Base-by-base conservation (phyloP, 1,140 invertebrate genomes). In the Brachionus asplanchnoidis region DNA sequence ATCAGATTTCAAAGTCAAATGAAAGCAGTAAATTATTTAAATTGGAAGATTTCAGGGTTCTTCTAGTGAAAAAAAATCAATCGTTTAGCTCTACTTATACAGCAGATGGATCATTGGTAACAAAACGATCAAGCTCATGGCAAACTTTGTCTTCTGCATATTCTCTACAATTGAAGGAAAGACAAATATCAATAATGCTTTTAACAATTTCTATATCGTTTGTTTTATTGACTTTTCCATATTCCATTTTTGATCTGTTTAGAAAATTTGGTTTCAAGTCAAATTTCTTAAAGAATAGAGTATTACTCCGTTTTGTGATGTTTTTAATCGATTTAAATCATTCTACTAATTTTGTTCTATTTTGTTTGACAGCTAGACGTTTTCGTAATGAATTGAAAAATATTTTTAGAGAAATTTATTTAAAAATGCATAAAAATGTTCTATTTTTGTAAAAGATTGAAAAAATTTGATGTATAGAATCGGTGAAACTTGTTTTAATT, bases 251-350 rank as follows among this genome's bases (percentile, higher is more conserved):
- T 68, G 79, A 82, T 0, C n/a, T 82, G 11, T 46, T 60, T 4
- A 17, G 79, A 28, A 82, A 82, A 65, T 4, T 82, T 26, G 65
- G 65, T 14, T 60, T 82, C 3, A 68, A 82, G 14, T 60, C 50
- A 12, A 46, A 82, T 14, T 26, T 42, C 26, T 28, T 82, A 40
- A 82, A 82, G 44, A 82, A 36, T 44, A 26, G 79, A 9, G n/a
- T 65, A 40, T 20, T 82, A 7, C 32, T 82, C 23, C 20, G 79
- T 14, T 40, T 32, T 68, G 32, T 60, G 9, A 60, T 82, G 53
- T 26, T 82, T 36, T 82, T 82, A 68, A 82, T 82, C 1, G 79
- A 82, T 46, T 40, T 82, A 11, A 82, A 82, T 82, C 79, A 82
- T 82, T 32, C 79, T 12, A 82, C 53, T 46, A 82, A 82, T 82